Evolutionary conservation across 2,888 invertebrate species (phyloP).

Genomic region (Andrena haemorrhoa): DNA sequence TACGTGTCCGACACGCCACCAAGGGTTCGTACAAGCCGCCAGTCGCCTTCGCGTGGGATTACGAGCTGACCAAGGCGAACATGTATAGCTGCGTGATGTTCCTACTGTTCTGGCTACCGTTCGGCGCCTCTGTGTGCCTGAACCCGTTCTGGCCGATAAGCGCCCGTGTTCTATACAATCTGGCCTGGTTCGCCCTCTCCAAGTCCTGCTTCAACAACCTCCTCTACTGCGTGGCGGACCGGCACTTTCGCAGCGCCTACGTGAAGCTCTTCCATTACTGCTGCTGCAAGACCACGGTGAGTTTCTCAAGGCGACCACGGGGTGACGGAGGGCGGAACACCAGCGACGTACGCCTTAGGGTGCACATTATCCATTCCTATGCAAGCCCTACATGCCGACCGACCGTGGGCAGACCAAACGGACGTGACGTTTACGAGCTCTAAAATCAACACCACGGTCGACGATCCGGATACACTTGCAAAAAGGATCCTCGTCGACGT

Average conservation of each 20-base stretch:
- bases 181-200: slow-evolving; percentile 89
- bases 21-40: slow-evolving; percentile 88
- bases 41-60: slow-evolving; percentile 88
- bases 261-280: slow-evolving; percentile 92
- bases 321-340: slow-evolving; percentile 85
- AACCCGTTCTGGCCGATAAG: slow-evolving; percentile 86
- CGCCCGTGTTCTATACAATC: slow-evolving; percentile 88
- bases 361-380: slow-evolving; percentile 91
- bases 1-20: slow-evolving; percentile 86
- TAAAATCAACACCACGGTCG: slow-evolving; percentile 64
- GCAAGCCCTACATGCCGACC: slow-evolving; percentile 86
- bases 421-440: slow-evolving; percentile 87
- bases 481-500: slow-evolving; percentile 22
- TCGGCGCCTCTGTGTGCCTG: slow-evolving; percentile 87
- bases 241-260: slow-evolving; percentile 90
- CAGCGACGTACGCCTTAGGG: slow-evolving; percentile 87
- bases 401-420: slow-evolving; percentile 84
- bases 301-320: slow-evolving; percentile 88
- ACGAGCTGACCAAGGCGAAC: slow-evolving; percentile 88
- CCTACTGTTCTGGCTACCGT: slow-evolving; percentile 89
- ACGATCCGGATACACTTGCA: slow-evolving; percentile 10
- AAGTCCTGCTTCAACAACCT: slow-evolving; percentile 90
- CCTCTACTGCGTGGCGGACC: slow-evolving; percentile 88
- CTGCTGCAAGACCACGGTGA: slow-evolving; percentile 91
- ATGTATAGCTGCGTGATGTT: slow-evolving; percentile 88